Evolutionary conservation across 2,888 invertebrate genomes (phyloP).

Genomic region (Dilophus febrilis): DNA sequence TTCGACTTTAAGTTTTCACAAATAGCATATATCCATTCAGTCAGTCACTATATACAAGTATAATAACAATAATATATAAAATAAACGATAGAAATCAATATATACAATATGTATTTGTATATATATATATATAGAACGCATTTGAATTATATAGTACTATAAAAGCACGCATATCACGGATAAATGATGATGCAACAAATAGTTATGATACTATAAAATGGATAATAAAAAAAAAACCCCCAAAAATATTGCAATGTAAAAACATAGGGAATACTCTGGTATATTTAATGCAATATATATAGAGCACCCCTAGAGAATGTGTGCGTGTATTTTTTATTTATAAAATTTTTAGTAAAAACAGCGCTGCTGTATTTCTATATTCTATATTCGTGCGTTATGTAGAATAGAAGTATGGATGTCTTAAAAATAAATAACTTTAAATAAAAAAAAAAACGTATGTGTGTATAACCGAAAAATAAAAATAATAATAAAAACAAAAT

Average conservation of each 20-base stretch:
- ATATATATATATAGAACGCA: too few relatives aligned
- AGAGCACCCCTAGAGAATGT: slow-evolving; percentile 6
- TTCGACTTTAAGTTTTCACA: too few relatives aligned
- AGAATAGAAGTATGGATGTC: too few relatives aligned
- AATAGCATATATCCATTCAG: too few relatives aligned
- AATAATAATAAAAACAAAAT: background rate
- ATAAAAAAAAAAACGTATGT: background rate
- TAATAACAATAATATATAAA: too few relatives aligned
- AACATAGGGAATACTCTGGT: background rate
- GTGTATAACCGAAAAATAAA: too few relatives aligned
- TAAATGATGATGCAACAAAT: slow-evolving; percentile 8
- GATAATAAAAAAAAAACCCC: slow-evolving; percentile 2
- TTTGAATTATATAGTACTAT: too few relatives aligned
- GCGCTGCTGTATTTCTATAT: too few relatives aligned
- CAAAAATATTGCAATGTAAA: background rate
- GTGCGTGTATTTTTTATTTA: slow-evolving; percentile 9
- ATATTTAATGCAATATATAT: slow-evolving; percentile 1
- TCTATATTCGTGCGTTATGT: slow-evolving; percentile 1
- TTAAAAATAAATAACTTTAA: background rate
- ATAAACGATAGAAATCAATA: too few relatives aligned
- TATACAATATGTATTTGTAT: too few relatives aligned
- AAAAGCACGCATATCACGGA: background rate
- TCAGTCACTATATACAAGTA: too few relatives aligned
- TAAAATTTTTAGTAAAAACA: too few relatives aligned
- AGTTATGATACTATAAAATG: slow-evolving; percentile 7